A percentile compares a stretch with the other conserved stretches of the same genome.
phyloP scores from a whole-genome alignment of 2,797 vertebrate species.

The Falco naumanni region DNA sequence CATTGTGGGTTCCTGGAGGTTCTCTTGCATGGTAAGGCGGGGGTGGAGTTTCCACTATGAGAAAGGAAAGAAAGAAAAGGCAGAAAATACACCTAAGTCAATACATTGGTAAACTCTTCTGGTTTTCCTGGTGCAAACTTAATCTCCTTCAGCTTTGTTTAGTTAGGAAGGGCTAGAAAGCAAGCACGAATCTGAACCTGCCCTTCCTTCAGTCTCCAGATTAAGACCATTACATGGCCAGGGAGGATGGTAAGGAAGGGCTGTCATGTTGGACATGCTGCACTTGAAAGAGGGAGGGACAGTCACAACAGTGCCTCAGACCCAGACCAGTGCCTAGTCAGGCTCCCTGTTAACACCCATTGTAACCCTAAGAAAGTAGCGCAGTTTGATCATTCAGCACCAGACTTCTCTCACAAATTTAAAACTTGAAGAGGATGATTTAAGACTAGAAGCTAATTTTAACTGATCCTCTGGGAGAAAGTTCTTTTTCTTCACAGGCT shows the following conservation, averaged over 20 bases:
- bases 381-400: background rate
- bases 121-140: background rate
- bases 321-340: background rate
- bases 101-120: background rate
- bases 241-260: background rate
- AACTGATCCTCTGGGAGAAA: background rate
- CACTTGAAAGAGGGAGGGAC: background rate
- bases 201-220: background rate
- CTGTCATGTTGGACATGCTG: background rate
- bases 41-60: slow-evolving; percentile 86
- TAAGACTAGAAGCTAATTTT: background rate
- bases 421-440: background rate
- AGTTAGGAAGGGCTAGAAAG: background rate
- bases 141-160: background rate
- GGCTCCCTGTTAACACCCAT: background rate
- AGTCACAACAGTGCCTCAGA: background rate
- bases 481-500: background rate
- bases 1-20: slow-evolving; percentile 81
- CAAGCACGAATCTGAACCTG: background rate
- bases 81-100: background rate
- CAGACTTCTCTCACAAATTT: background rate
- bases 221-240: background rate
- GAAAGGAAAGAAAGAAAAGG: background rate
- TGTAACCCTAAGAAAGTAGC: background rate
- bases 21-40: slow-evolving; percentile 89